Evolutionary conservation across 2,113 vertebrate species (phyloP), one percentile per base, ranked within the genome.

Genomic region (Sclerurus mexicanus): DNA sequence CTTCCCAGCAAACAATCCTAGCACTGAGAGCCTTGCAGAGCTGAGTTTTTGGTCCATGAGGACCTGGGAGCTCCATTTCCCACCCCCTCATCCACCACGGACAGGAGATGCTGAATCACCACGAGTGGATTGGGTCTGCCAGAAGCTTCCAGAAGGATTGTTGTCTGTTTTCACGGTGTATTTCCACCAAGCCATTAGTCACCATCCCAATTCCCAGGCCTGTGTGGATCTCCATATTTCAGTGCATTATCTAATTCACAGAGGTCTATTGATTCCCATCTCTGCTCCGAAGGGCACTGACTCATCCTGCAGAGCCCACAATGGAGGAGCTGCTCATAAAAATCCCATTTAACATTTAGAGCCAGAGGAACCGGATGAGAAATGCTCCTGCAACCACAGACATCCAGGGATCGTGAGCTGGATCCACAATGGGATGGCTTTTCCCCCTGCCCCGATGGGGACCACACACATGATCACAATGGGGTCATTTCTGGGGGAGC

Each of bases 381-480:
- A 92, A 90, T 25, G 67, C 72, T 88, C 79, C 67, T 35, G 2
- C 58, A 1, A 1, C 0, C 4, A 3, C 91, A 80, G 89, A 49
- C 79, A 56, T 1, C 44, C 56, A 1, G 63, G 81, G 50, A 58
- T 6, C 19, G 31, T 76, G 83, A 93, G 83, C 67, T 18, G 91
- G 74, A 2, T 90, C 73, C 69, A 10, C 31, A 87, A 64, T 2
- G 1, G 7, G 75, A 12, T 3, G 30, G 53, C 6, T 50, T 35
- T 24, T 7, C 5, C 14, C 21, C 25, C 12, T 9, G 35, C 37
- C 62, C 17, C 1, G 33, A 6, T 5, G 75, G 24, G 14, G 55
- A 44, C 14, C 0, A 3, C 27, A 8, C 1, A 0, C 35, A 0
- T 0, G 2, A 3, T 39, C 53, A 42, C 2, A 0, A 4, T 2